Conservation (phyloP, 2,888 invertebrate genomes). For the Pollenia angustigena region DNA sequence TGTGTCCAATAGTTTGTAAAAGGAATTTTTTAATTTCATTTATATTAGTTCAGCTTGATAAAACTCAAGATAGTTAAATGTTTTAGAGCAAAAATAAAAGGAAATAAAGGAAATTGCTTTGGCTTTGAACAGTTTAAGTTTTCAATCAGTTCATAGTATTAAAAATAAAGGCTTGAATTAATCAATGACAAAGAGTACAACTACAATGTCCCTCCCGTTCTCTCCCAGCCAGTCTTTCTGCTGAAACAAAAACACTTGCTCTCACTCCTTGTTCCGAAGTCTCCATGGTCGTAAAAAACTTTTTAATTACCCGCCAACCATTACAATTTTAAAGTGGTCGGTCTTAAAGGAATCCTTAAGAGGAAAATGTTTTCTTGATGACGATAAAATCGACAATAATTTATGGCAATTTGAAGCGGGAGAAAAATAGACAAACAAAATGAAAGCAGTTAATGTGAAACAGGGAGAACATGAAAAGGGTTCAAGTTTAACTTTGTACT, state of each 20-base stretch:
- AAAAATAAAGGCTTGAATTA: constrained; percentile 48
- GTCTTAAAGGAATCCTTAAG: constrained; percentile 39
- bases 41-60: constrained; percentile 70
- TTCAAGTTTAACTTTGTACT: constrained; percentile 28
- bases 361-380: constrained; percentile 23
- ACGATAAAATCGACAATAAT: constrained; percentile 65
- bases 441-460: not conserved
- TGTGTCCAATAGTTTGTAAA: constrained; percentile 57
- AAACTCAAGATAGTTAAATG: constrained; percentile 40
- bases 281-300: constrained; percentile 39
- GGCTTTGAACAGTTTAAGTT: constrained; percentile 2
- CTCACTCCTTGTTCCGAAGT: not conserved
- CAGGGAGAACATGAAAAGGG: constrained; percentile 6
- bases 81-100: constrained; percentile 9
- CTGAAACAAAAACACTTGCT: not conserved
- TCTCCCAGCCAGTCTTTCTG: not conserved
- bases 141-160: constrained; percentile 42
- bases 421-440: constrained; percentile 28
- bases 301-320: constrained; percentile 70
- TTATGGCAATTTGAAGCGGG: constrained; percentile 45
- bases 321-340: constrained; percentile 59
- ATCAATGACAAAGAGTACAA: constrained; percentile 26
- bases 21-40: constrained; percentile 72
- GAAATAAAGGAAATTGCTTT: constrained; percentile 32
- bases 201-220: not conserved